Evolutionary conservation across 1,140 invertebrate genomes (phyloP).

Genomic region (Plectus sambesii): DNA sequence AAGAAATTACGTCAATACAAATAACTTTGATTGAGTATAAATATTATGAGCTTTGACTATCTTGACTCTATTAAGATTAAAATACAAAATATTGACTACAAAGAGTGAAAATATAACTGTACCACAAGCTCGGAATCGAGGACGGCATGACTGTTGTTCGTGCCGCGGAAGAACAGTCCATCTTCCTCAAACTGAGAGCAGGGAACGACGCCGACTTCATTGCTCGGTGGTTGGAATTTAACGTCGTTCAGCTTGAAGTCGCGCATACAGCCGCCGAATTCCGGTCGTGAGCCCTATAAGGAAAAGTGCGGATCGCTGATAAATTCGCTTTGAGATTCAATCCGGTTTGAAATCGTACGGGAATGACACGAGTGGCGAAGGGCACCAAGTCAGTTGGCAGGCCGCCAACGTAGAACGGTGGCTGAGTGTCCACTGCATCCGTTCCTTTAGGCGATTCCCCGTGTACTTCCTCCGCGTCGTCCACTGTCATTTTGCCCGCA

Average conservation of each 20-base stretch:
- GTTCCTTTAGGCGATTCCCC: constrained; percentile 45
- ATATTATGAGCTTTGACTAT: no score
- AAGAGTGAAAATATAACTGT: constrained; percentile 10
- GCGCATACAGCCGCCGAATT: constrained; percentile 74
- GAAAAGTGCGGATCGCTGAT: constrained; percentile 4
- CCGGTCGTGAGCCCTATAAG: constrained; percentile 52
- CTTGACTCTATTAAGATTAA: no score
- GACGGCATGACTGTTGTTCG: constrained; percentile 58
- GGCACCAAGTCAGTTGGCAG: constrained; percentile 45
- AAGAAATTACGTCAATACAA: no score
- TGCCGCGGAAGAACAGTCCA: constrained; percentile 79
- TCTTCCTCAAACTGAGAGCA: constrained; percentile 70
- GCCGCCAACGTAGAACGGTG: constrained; percentile 71
- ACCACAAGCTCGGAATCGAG: constrained; percentile 51
- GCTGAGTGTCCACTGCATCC: constrained; percentile 55
- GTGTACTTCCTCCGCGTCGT: constrained; percentile 53
- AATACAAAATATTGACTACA: no score
- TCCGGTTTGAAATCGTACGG: constrained; percentile 35
- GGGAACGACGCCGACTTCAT: constrained; percentile 56
- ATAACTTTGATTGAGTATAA: no score
- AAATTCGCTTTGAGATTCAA: constrained; percentile 10
- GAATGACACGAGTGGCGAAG: constrained; percentile 41
- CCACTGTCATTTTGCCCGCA: constrained; percentile 45
- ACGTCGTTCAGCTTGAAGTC: constrained; percentile 62
- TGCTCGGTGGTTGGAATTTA: constrained; percentile 53